These are phyloP conservation scores for Orthonyx spaldingii DNA, from an alignment of 2,113 vertebrate genomes.

Conservation along the genomic window DNA sequence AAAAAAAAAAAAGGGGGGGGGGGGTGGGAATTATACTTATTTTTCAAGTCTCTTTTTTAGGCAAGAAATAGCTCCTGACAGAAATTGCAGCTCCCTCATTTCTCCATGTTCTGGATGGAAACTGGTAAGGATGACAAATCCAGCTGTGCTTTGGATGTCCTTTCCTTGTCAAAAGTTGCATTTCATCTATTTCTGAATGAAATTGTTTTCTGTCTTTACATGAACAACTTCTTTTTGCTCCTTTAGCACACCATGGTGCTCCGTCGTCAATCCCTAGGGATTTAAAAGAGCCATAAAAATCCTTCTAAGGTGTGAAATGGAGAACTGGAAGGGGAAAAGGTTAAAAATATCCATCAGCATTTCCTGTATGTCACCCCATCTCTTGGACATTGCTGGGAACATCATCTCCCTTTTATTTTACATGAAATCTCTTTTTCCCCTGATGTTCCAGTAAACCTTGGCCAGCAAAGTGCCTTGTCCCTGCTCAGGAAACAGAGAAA, in stretches of 20 bases:
- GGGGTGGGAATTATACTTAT: too few species aligned
- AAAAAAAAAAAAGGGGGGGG: fast-evolving
- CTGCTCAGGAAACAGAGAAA: background rate
- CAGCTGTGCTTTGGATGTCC: fast-evolving
- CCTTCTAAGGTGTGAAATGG: background rate
- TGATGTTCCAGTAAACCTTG: background rate
- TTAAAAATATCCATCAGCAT: background rate
- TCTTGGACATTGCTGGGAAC: background rate
- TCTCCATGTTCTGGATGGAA: background rate
- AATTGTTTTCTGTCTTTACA: background rate
- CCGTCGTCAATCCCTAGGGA: fast-evolving
- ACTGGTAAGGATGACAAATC: background rate
- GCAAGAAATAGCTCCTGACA: background rate
- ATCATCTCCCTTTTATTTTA: background rate
- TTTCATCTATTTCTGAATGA: background rate
- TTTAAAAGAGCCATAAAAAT: background rate
- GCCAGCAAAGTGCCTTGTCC: background rate
- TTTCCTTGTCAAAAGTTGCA: background rate
- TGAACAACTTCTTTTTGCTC: fast-evolving
- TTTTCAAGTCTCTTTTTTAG: background rate
- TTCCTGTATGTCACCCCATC: background rate
- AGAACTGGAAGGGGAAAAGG: too few species aligned
- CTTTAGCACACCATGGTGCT: fast-evolving
- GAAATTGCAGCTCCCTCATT: background rate
- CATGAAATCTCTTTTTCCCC: background rate